Evolutionary conservation across 2,888 invertebrate species (phyloP), one percentile per base, ranked within the genome.

Genomic region (Altica lythri): DNA sequence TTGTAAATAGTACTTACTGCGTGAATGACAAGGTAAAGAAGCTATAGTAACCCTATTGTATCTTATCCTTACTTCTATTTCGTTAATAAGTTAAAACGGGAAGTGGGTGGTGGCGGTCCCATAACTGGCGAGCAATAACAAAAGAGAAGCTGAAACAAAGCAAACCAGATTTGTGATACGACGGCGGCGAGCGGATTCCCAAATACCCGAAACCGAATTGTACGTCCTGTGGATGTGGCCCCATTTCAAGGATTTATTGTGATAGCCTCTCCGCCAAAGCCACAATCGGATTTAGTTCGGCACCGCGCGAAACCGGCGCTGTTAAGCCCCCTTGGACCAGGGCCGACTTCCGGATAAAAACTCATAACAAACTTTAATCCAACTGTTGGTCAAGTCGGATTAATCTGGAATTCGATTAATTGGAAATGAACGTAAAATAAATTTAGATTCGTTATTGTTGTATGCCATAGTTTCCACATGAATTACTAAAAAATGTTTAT

Each of bases 191-290:
- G 29, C 9, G 67, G 65, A 65, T 61, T 64, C 64, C 66, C 53
- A 69, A 67, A 68, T 68, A 65, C 65, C 68, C 53, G 67, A 68
- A 69, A 69, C 70, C 68, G 67, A 69, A 71, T 70, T 70, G 70
- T 69, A 67, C 67, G 70, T 70, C 71, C 62, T 60, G 57, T 71
- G 68, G 69, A 72, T 70, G 71, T 68, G 71, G 70, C 66, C 70
- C 71, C 70, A 70, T 72, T 71, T 66, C 65, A 62, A 64, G 69
- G 71, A 72, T 73, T 73, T 73, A 74, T 72, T 68, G 72, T 72
- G 72, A 74, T 73, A 71, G 72, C 72, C 69, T 71, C 68, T 66
- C 69, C 68, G 68, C 69, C 70, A 69, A 72, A 72, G 70, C 72
- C 74, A 68, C 72, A 72, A 74, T 73, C 74, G 70, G 72, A 72